Evolutionary conservation across 2,113 vertebrate species (phyloP).

Genomic region (Chaetorhynchus papuensis): DNA sequence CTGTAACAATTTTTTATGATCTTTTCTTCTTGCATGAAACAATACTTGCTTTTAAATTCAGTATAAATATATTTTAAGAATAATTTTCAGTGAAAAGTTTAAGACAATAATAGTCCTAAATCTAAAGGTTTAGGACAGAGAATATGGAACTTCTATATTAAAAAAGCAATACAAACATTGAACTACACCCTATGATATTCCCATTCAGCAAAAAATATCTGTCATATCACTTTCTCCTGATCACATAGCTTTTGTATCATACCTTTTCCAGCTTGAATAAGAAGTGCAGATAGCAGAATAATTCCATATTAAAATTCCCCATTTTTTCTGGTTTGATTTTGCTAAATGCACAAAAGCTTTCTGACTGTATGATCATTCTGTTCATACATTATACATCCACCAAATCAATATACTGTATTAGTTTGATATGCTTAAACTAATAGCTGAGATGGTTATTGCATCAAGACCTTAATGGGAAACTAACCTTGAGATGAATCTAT

Average conservation of each 20-base stretch:
- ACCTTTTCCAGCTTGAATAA: neutral
- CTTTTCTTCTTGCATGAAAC: neutral
- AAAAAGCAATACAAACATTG: neutral
- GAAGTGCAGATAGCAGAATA: neutral
- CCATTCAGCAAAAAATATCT: neutral
- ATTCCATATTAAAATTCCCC: neutral
- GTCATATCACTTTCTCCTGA: neutral
- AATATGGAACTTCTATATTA: neutral
- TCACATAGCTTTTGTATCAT: neutral
- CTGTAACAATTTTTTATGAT: neutral
- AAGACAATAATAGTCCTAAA: neutral
- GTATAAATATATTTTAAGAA: neutral
- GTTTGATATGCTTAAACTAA: neutral
- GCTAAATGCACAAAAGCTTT: neutral
- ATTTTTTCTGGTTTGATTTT: neutral
- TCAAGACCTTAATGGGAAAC: neutral
- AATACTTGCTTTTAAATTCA: neutral
- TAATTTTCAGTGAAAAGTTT: neutral
- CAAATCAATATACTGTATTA: neutral
- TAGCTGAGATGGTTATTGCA: neutral
- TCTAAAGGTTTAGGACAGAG: neutral
- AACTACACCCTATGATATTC: neutral
- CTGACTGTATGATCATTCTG: neutral
- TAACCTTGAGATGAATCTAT: neutral
- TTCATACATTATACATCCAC: neutral